phyloP scores from a whole-genome alignment of 2,888 invertebrate genomes.

The Halictus ligatus region DNA sequence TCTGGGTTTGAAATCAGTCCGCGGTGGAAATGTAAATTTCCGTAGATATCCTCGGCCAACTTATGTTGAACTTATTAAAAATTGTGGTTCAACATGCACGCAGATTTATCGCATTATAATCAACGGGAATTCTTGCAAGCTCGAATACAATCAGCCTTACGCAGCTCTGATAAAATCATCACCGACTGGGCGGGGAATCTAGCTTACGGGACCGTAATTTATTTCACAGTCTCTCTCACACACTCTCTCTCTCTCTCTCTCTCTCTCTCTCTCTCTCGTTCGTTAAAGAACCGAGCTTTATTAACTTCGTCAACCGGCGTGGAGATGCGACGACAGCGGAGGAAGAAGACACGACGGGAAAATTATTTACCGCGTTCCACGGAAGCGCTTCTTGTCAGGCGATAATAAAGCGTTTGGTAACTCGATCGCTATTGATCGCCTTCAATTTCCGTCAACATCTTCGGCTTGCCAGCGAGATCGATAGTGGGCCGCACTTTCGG shows the following conservation, averaged over 20 bases:
- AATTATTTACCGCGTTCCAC: slow-evolving; percentile 30
- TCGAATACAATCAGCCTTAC: not conserved
- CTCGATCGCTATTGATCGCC: slow-evolving; percentile 16
- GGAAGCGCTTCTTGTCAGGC: not conserved
- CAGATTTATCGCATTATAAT: not conserved
- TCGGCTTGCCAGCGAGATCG: not conserved
- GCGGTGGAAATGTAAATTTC: not conserved
- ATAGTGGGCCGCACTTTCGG: not conserved
- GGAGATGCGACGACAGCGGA: slow-evolving; percentile 20
- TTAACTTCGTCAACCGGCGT: slow-evolving; percentile 11
- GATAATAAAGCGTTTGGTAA: slow-evolving; percentile 6
- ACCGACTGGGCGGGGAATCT: not conserved
- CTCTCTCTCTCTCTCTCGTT: not conserved
- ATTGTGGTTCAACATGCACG: not conserved
- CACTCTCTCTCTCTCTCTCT: not conserved
- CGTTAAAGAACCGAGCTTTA: slow-evolving; percentile 11
- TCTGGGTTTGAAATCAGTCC: not conserved
- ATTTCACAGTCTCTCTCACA: not conserved
- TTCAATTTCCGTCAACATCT: slow-evolving; percentile 16
- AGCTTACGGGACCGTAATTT: not conserved
- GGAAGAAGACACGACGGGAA: not conserved
- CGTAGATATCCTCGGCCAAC: not conserved
- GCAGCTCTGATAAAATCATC: not conserved
- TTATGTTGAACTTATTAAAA: not conserved
- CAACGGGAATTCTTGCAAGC: not conserved